Conservation (phyloP, 2,888 invertebrate genomes). For the Melanargia galathea region DNA sequence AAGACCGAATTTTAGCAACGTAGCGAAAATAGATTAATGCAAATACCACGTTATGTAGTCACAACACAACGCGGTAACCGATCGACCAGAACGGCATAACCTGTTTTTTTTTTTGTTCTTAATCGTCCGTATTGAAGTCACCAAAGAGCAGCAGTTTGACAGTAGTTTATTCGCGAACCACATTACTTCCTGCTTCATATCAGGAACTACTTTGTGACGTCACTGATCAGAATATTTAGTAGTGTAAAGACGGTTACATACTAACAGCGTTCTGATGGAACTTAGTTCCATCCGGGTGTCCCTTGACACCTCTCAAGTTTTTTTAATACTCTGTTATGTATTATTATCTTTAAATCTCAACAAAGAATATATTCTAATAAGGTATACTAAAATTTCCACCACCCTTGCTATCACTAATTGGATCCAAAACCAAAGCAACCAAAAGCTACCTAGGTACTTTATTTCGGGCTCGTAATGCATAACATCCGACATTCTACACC, state of each 20-base stretch:
- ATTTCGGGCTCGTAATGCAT: conserved; percentile 58
- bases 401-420: conserved; percentile 53
- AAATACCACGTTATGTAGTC: background rate
- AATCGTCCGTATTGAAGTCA: conserved; percentile 23
- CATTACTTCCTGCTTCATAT: conserved; percentile 39
- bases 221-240: conserved; percentile 20
- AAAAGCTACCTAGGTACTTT: no score
- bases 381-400: no score
- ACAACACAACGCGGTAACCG: conserved; percentile 6
- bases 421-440: conserved; percentile 55
- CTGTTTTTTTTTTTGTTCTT: conserved; percentile 34
- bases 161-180: conserved; percentile 27
- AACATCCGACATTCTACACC: conserved; percentile 65
- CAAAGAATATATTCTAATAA: no score
- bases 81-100: conserved; percentile 32
- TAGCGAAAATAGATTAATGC: background rate
- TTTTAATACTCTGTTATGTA: no score
- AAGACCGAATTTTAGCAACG: background rate
- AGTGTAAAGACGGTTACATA: conserved; percentile 4
- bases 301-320: no score
- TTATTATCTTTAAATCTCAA: no score
- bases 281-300: no score
- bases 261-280: background rate
- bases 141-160: conserved; percentile 44
- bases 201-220: conserved; percentile 35